A percentile compares a stretch with the other conserved stretches of the same genome.
phyloP scores from a whole-genome alignment of 2,113 vertebrate genomes.

The Sisor rabdophorus region DNA sequence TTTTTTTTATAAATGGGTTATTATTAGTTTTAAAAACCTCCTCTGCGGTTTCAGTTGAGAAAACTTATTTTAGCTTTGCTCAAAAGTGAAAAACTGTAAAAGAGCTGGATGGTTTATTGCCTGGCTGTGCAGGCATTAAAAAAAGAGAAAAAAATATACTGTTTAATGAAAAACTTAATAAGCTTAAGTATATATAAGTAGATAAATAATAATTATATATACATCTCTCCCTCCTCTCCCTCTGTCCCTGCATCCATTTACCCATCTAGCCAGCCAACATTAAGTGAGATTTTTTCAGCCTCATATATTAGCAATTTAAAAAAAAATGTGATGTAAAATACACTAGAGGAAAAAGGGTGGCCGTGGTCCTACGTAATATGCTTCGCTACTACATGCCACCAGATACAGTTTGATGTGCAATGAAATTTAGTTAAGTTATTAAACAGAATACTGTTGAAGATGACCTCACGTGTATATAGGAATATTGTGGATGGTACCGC shows the following conservation, averaged over 20 bases:
- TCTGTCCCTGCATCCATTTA: no score
- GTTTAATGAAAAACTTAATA: no score
- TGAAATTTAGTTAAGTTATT: no score
- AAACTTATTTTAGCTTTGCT: slow-evolving; percentile 32
- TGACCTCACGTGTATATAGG: no score
- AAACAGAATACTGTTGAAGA: no score
- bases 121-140: no score
- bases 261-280: background rate
- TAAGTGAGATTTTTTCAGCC: background rate
- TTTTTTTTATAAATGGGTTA: slow-evolving; percentile 45
- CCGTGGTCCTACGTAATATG: no score
- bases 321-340: background rate
- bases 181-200: no score
- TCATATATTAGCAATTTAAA: background rate
- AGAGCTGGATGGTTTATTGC: background rate
- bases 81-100: slow-evolving; percentile 26
- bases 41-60: slow-evolving; percentile 32
- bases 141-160: background rate
- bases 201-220: no score
- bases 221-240: no score
- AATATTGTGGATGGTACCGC: no score
- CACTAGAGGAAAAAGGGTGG: background rate
- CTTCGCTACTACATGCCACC: background rate
- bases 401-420: background rate
- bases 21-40: slow-evolving; percentile 47